Conservation (phyloP, 1,140 invertebrate species). For the Parasteatoda tepidariorum region DNA sequence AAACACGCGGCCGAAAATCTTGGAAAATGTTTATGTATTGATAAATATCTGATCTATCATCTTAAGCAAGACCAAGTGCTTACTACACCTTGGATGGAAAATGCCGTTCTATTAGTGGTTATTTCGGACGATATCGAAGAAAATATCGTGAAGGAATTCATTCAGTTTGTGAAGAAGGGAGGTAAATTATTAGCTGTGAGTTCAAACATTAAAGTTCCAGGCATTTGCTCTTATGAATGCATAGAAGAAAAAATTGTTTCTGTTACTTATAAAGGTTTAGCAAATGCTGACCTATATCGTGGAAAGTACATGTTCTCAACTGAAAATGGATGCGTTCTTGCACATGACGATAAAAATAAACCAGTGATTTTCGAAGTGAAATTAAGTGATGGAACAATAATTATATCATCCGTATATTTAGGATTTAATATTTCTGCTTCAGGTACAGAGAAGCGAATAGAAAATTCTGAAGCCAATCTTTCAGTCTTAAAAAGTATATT, state of each 20-base stretch:
- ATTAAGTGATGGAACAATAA: background rate
- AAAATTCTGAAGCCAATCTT: background rate
- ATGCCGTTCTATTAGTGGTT: background rate
- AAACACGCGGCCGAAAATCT: background rate
- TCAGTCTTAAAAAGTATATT: conserved; percentile 17
- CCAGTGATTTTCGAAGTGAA: background rate
- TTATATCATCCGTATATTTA: conserved; percentile 36
- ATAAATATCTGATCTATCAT: conserved; percentile 36
- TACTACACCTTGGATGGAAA: conserved; percentile 29
- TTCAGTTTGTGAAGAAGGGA: background rate
- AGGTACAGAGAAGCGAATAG: background rate
- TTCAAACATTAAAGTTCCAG: background rate
- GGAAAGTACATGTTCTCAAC: background rate
- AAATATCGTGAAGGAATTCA: background rate
- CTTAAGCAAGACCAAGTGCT: background rate
- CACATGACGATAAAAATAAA: background rate
- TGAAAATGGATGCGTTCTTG: background rate
- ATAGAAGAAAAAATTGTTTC: background rate
- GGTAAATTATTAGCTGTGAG: conserved; percentile 25
- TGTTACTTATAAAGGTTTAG: background rate
- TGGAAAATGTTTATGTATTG: background rate
- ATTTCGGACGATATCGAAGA: background rate
- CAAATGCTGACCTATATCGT: background rate
- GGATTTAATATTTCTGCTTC: background rate
- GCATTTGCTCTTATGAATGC: background rate